These are phyloP conservation scores for Drosophila atroscutellata DNA, from an alignment of 2,888 invertebrate species.

Conservation along the genomic window DNA sequence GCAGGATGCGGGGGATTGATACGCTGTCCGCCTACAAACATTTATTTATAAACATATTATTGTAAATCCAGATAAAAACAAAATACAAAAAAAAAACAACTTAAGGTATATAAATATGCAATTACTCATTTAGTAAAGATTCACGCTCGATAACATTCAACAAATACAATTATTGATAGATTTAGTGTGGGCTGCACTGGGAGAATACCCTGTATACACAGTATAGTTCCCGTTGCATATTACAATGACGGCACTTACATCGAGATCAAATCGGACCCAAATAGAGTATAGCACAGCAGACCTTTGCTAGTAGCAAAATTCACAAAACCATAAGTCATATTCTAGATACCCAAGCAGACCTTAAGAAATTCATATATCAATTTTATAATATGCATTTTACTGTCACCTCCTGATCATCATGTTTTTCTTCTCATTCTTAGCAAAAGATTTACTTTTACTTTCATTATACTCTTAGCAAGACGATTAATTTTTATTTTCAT, in stretches of 20 bases:
- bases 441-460: not conserved
- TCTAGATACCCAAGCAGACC: not conserved
- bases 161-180: not conserved
- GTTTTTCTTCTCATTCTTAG: not conserved
- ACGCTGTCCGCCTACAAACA: not conserved
- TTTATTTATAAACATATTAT: conserved; percentile 2
- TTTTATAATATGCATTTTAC: not conserved
- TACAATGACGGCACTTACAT: not conserved
- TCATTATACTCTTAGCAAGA: not conserved
- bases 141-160: conserved; percentile 1
- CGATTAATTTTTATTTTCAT: not conserved
- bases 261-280: not conserved
- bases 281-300: not conserved
- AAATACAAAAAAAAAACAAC: not conserved
- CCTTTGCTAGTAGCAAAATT: not conserved
- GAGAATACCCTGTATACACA: not conserved
- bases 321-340: not conserved
- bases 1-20: not conserved
- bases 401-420: not conserved
- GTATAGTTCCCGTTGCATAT: no score
- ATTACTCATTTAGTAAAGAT: conserved; percentile 6
- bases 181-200: not conserved
- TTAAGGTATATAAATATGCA: conserved; percentile 2
- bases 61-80: not conserved
- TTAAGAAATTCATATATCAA: not conserved